A percentile compares a stretch with the other conserved stretches of the same genome.
phyloP scores from a whole-genome alignment of 2,888 invertebrate genomes.

The Synergus umbraculus region DNA sequence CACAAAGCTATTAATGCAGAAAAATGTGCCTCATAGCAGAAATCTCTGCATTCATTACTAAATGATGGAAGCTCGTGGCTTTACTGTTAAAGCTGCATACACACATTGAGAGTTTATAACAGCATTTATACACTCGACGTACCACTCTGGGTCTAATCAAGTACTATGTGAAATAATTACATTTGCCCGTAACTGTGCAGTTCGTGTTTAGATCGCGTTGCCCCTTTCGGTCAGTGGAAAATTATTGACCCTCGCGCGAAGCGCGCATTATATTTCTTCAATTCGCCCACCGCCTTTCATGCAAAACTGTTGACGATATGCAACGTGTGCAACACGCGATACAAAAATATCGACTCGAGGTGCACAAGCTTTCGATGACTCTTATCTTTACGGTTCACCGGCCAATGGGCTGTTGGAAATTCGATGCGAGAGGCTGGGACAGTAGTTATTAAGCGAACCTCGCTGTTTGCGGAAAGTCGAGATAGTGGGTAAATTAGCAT shows the following conservation, averaged over 20 bases:
- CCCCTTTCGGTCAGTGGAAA: conserved; percentile 26
- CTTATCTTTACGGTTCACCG: conserved; percentile 25
- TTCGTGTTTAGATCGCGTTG: conserved; percentile 38
- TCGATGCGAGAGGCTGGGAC: neutral
- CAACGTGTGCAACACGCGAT: conserved; percentile 25
- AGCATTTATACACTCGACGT: conserved; percentile 20
- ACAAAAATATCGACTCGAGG: conserved; percentile 6
- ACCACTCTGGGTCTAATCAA: conserved; percentile 36
- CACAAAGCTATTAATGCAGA: neutral
- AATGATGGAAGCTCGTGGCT: conserved; percentile 5
- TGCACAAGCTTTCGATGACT: neutral
- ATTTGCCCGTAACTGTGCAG: conserved; percentile 33
- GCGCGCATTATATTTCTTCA: conserved; percentile 10
- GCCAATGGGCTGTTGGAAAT: conserved; percentile 22
- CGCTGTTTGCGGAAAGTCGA: neutral
- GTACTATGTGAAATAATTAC: conserved; percentile 31
- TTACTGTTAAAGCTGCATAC: neutral
- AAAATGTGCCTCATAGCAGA: neutral
- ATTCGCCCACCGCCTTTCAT: neutral
- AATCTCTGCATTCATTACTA: conserved; percentile 20
- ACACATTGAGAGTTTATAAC: conserved; percentile 14
- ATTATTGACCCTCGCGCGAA: conserved; percentile 28
- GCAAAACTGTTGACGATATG: conserved; percentile 25
- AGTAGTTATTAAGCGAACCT: conserved; percentile 4
- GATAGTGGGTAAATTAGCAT: neutral